Evolutionary conservation across 2,888 invertebrate genomes (phyloP).

Genomic region (Amphimallon solstitiale): DNA sequence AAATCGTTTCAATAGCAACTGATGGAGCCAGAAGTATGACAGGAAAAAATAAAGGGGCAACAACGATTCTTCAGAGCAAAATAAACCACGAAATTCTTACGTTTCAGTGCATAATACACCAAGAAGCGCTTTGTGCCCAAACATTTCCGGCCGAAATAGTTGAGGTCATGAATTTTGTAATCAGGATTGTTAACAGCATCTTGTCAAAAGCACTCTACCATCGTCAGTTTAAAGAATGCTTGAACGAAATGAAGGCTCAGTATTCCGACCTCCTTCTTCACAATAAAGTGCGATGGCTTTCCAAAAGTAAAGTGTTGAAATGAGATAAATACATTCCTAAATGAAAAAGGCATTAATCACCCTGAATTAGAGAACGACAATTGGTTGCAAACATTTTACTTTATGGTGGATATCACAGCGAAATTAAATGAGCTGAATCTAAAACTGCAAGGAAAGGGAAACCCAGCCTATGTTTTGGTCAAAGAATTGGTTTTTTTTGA

Average conservation of each 20-base stretch:
- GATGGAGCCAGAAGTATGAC: no score
- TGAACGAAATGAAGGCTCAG: constrained; percentile 41
- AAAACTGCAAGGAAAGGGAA: constrained; percentile 49
- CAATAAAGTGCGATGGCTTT: constrained; percentile 46
- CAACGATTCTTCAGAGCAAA: no score
- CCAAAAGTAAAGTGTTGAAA: constrained; percentile 45
- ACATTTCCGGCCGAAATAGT: constrained; percentile 46
- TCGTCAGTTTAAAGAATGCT: constrained; percentile 45
- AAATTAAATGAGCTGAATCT: constrained; percentile 47
- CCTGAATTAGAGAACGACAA: constrained; percentile 44
- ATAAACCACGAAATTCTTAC: not conserved
- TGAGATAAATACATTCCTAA: constrained; percentile 42
- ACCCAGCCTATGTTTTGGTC: no score
- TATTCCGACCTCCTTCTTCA: constrained; percentile 46
- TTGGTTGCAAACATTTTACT: constrained; percentile 45
- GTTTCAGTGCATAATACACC: not conserved
- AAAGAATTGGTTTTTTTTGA: no score
- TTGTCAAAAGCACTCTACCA: constrained; percentile 45
- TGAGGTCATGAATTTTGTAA: constrained; percentile 48
- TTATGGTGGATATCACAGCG: constrained; percentile 40
- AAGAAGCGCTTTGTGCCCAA: constrained; percentile 43
- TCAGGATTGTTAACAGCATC: constrained; percentile 48
- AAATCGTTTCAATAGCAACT: no score
- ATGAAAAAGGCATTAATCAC: constrained; percentile 44
- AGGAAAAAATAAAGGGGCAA: no score